A percentile compares a stretch with the other conserved stretches of the same genome.
These are phyloP conservation scores for Papilio demoleus DNA, from an alignment of 2,888 invertebrate species.

Conservation along the genomic window DNA sequence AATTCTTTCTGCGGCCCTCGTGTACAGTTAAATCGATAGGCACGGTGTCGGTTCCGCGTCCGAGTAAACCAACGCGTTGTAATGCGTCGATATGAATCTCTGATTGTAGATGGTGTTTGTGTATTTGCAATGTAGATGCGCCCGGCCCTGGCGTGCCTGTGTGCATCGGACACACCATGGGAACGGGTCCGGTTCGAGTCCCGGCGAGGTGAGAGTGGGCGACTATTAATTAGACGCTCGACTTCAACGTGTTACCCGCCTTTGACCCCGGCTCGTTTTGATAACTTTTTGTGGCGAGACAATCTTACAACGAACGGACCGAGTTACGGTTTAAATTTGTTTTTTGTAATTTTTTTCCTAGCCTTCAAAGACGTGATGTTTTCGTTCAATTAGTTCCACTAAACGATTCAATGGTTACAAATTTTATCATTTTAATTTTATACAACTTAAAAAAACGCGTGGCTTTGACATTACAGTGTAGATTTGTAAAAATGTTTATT, in stretches of 20 bases:
- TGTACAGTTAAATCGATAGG: constrained; percentile 79
- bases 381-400: constrained; percentile 31
- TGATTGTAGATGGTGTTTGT: constrained; percentile 69
- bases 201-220: constrained; percentile 63
- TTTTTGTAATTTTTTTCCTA: constrained; percentile 12
- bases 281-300: constrained; percentile 58
- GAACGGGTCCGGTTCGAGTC: constrained; percentile 64
- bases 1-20: constrained; percentile 77
- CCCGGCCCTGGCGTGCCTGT: constrained; percentile 63
- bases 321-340: constrained; percentile 22
- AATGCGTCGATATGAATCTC: constrained; percentile 66
- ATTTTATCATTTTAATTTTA: constrained; percentile 10
- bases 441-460: neutral
- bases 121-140: constrained; percentile 80
- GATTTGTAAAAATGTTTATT: no score
- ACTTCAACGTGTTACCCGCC: constrained; percentile 61
- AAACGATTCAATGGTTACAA: constrained; percentile 16
- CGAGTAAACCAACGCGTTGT: constrained; percentile 57
- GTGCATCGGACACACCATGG: constrained; percentile 61
- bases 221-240: constrained; percentile 74
- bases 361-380: constrained; percentile 35
- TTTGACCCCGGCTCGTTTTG: constrained; percentile 42
- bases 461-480: neutral
- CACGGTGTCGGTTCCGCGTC: constrained; percentile 62
- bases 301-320: constrained; percentile 25